Evolutionary conservation across 2,888 invertebrate species (phyloP), one percentile per base, ranked within the genome.

Genomic region (Anthophora plumipes): DNA sequence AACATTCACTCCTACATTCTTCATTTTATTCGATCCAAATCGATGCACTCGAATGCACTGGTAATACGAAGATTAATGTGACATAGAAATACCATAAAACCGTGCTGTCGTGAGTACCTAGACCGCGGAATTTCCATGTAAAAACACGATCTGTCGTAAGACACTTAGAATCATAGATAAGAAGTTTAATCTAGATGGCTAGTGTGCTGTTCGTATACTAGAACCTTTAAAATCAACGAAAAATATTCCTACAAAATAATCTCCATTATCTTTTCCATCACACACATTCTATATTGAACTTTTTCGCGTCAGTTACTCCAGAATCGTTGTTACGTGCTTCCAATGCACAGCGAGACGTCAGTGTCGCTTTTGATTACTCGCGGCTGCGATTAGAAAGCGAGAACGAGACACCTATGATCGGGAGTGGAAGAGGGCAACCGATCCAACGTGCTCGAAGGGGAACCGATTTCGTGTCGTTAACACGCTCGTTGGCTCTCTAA

Each of bases 121-220:
- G 9, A 14, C 39, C 37, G 17, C 22, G 22, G 41, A 22, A 39
- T 50, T 37, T 4, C 2, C 9, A 25, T 1, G 63, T 17, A 43
- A 57, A 31, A 71, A 52, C 31, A 1, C 7, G 14, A 17, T 37
- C n/a, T 50, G 9, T 52, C 25, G 25, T n/a, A 41, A 37, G 7
- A 54, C n/a, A 17, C 3, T n/a, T 67, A 67, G 82, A 80, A 80
- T 72, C 31, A 37, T 50, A 41, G 43, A 43, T 43, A 46, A 43
- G 77, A 46, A 43, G 72, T 63, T 67, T 63, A 69, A 81, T 68
- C 60, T 39, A 31, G 37, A 41, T 43, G 52, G 55, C 60, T 75
- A 69, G 74, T 81, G 74, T 82, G 52, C 77, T 69, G 61, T 75
- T 85, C 82, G 74, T 77, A 83, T 74, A 75, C 81, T 68, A 84